Base-by-base conservation (phyloP, 2,113 vertebrate genomes). In the Phrynosoma platyrhinos region DNA sequence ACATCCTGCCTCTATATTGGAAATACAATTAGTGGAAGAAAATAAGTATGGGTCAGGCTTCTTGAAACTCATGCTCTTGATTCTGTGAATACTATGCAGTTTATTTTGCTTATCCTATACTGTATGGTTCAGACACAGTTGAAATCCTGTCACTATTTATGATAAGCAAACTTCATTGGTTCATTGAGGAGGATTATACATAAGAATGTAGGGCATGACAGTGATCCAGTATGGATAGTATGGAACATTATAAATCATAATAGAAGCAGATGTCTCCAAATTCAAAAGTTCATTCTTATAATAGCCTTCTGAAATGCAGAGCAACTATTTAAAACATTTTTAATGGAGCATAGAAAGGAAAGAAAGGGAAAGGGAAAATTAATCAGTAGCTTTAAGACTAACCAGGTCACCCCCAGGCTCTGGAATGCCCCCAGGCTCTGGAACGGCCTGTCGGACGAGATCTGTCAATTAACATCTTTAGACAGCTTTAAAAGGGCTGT, bases 1-100 rank as follows among this genome's bases (percentile, higher is more conserved):
- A 7, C 55, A 69, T 82, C 58, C 79, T 77, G n/a, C 25, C 64
- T 14, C 74, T 82, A 9, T 53, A 40, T 23, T 83, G 30, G 71
- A 88, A 83, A 76, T 83, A n/a, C 55, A 64, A 27, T 88, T 88
- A 83, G 9, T 23, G 53, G 62, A 52, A 78, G 55, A 10, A 62
- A 66, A 23, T 18, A 16, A 64, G 8, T 76, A 5, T 52, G 27
- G 32, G n/a, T 66, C 9, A 66, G 21, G 27, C 53, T 16, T 66
- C 66, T 82, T 75, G 20, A 76, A 77, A 77, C 2, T 58, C 1
- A 1, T 69, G 42, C 32, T 83, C 32, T 55, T 25, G 8, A n/a
- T 47, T 25, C 36, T 87, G 21, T 76, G 21, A 82, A 30, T 66
- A 30, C 30, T 13, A 83, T 8, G 8, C 42, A 53, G 32, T 68